Evolutionary conservation across 2,113 vertebrate genomes (phyloP).

Genomic region (Callaeas wilsoni): DNA sequence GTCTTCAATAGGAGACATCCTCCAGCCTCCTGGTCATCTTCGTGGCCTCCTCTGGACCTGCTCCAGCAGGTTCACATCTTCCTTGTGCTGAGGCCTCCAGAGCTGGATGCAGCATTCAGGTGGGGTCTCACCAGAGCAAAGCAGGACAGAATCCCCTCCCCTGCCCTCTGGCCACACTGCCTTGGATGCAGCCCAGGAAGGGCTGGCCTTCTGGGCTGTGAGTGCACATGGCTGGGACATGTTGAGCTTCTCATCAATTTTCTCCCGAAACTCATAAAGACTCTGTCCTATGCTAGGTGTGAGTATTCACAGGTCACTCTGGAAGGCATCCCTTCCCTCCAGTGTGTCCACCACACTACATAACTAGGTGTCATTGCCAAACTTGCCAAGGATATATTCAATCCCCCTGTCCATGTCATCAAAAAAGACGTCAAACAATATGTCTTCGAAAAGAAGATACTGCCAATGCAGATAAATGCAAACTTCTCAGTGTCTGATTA

Average conservation of each 20-base stretch:
- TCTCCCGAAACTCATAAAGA: neutral
- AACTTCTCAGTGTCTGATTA: neutral
- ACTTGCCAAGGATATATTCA: neutral
- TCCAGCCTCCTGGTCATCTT: neutral
- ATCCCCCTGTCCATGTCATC: neutral
- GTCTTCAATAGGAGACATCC: neutral
- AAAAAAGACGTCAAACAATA: neutral
- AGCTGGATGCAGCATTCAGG: accelerated
- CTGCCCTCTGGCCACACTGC: accelerated
- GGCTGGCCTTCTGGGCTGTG: accelerated
- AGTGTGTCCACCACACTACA: too few relatives aligned
- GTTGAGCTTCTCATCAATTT: neutral
- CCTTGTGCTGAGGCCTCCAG: neutral
- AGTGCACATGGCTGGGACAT: neutral
- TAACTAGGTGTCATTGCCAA: neutral
- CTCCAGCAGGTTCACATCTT: neutral
- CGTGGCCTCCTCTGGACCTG: neutral
- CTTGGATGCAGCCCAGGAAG: neutral
- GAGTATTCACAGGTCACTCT: neutral
- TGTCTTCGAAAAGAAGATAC: neutral
- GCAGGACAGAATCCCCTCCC: neutral
- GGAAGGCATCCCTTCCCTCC: neutral
- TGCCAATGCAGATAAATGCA: neutral
- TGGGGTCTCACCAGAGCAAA: neutral
- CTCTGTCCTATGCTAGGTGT: too few relatives aligned